A percentile compares a stretch with the other conserved stretches of the same genome.
phyloP scores from a whole-genome alignment of 2,797 vertebrate species.

The Lacerta agilis region DNA sequence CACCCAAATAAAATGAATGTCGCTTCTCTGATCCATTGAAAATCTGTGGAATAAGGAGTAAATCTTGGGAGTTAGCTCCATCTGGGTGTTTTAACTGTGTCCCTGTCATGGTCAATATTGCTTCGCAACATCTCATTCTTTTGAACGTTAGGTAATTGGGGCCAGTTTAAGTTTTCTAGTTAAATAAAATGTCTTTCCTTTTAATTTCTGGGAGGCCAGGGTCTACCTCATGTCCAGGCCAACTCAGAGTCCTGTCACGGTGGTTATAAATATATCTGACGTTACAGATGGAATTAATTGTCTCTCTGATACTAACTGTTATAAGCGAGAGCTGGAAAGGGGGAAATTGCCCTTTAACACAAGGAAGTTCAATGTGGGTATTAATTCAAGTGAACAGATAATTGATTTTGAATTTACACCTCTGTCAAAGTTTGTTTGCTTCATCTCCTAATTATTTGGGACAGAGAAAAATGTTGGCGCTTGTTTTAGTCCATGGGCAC shows the following conservation, averaged over 20 bases:
- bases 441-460: neutral
- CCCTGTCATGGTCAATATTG: neutral
- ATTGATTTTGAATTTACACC: slow-evolving; percentile 16
- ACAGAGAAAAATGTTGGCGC: neutral
- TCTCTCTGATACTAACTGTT: slow-evolving; percentile 37
- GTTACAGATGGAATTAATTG: slow-evolving; percentile 52
- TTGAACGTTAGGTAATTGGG: neutral
- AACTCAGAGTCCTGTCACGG: neutral
- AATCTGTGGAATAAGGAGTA: neutral
- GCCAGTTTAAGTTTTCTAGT: slow-evolving; percentile 5
- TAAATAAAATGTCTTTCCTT: neutral
- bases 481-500: neutral
- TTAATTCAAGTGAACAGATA: neutral
- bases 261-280: slow-evolving; percentile 19
- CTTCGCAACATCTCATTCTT: neutral
- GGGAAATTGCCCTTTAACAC: neutral
- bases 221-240: neutral
- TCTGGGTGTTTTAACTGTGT: neutral
- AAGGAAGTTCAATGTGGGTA: neutral
- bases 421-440: neutral
- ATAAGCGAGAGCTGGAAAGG: neutral
- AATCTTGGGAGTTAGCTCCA: neutral
- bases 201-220: neutral
- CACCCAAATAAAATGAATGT: neutral
- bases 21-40: neutral